These are phyloP conservation scores for Aphelenchoides bicaudatus DNA, from an alignment of 2,888 invertebrate species.

Conservation along the genomic window DNA sequence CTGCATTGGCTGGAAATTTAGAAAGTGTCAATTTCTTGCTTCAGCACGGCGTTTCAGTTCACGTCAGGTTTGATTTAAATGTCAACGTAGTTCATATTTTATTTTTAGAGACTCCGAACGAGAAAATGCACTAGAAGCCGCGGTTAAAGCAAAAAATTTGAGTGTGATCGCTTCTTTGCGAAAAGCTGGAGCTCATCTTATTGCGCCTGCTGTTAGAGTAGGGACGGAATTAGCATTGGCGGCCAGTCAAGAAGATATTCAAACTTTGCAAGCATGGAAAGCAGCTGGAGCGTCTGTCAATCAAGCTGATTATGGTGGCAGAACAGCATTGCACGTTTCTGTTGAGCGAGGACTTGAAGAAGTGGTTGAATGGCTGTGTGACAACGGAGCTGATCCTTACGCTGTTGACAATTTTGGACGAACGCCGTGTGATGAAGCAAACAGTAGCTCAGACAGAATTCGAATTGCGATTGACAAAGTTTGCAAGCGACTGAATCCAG, in stretches of 20 bases:
- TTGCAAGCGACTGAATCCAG: neutral
- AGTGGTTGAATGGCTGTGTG: constrained; percentile 44
- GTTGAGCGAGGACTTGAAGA: constrained; percentile 42
- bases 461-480: neutral
- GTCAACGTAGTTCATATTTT: neutral
- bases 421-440: constrained; percentile 45
- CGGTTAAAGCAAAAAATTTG: constrained; percentile 63
- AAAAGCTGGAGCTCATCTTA: constrained; percentile 50
- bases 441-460: neutral
- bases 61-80: constrained; percentile 63
- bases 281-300: constrained; percentile 50
- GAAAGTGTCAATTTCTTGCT: constrained; percentile 73
- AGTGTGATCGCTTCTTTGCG: constrained; percentile 46
- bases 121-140: constrained; percentile 68
- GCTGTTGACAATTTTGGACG: constrained; percentile 46
- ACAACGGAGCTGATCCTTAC: constrained; percentile 40
- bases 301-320: constrained; percentile 52
- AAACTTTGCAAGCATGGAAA: constrained; percentile 59
- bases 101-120: constrained; percentile 58
- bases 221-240: constrained; percentile 71
- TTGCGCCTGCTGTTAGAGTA: constrained; percentile 42
- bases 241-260: constrained; percentile 57
- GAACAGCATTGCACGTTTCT: constrained; percentile 57
- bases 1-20: constrained; percentile 72
- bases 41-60: constrained; percentile 77